Percentiles rank a stretch among this genome's conserved stretches.
These are phyloP conservation scores for Sphaerodactylus townsendi DNA, from an alignment of 2,113 vertebrate genomes.

Conservation along the genomic window DNA sequence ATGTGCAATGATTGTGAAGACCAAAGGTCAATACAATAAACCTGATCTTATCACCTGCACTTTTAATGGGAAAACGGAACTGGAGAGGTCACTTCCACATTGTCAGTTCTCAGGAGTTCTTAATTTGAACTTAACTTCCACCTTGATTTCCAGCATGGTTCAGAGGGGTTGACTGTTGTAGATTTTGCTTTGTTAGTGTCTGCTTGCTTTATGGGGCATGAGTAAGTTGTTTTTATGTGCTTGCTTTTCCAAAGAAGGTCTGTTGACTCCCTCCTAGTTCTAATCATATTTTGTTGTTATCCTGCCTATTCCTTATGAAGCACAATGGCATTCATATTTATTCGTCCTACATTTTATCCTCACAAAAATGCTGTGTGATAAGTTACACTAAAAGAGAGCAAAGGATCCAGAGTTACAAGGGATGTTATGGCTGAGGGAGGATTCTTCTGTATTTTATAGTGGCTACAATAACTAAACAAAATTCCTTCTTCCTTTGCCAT, in stretches of 20 bases:
- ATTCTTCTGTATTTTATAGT: not conserved
- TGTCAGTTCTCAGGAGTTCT: not conserved
- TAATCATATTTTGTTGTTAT: no score
- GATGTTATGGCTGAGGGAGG: not conserved
- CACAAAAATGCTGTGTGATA: not conserved
- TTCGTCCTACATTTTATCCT: no score
- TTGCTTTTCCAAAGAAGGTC: not conserved
- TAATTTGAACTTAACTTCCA: not conserved
- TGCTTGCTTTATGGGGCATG: not conserved
- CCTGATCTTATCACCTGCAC: no score
- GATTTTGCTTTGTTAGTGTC: not conserved
- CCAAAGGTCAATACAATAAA: no score
- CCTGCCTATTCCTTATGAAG: no score
- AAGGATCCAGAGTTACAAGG: not conserved
- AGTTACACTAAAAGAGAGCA: not conserved
- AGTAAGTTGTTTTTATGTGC: not conserved
- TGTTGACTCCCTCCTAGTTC: not conserved
- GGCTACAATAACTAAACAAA: not conserved
- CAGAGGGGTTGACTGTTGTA: no score
- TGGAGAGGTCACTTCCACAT: not conserved
- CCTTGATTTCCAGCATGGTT: not conserved
- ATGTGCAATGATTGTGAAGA: no score
- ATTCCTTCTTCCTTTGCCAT: not conserved
- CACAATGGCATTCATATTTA: no score
- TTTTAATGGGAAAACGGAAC: not conserved